Evolutionary conservation across 2,113 vertebrate genomes (phyloP).

Genomic region (Mus pahari): DNA sequence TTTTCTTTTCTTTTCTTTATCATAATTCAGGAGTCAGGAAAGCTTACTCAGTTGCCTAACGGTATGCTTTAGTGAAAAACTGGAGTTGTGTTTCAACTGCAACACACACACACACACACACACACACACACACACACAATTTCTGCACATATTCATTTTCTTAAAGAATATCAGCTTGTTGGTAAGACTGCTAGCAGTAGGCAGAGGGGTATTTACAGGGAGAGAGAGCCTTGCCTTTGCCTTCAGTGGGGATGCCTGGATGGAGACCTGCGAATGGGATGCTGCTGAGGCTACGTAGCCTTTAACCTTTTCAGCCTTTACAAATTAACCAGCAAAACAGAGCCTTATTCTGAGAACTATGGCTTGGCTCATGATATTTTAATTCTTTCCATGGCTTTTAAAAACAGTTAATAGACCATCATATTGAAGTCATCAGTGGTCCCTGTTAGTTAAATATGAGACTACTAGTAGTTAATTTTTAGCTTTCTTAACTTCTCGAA

Average conservation of each 20-base stretch:
- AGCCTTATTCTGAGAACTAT: neutral
- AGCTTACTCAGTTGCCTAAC: slow-evolving; percentile 23
- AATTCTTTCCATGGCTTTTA: neutral
- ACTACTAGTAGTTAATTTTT: neutral
- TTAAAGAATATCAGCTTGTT: neutral
- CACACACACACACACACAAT: neutral
- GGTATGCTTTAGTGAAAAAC: neutral
- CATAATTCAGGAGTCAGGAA: neutral
- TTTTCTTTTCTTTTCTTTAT: slow-evolving; percentile 50
- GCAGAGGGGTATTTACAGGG: neutral
- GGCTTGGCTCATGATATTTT: slow-evolving; percentile 28
- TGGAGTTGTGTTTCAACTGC: neutral
- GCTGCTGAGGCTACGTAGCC: neutral
- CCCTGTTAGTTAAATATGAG: slow-evolving; percentile 33
- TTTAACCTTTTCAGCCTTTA: neutral
- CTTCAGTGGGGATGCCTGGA: neutral
- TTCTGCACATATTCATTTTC: slow-evolving; percentile 35
- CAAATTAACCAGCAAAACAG: slow-evolving; percentile 6
- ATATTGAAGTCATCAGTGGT: slow-evolving; percentile 10
- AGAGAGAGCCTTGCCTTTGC: neutral
- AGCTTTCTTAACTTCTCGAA: slow-evolving; percentile 23
- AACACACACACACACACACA: neutral
- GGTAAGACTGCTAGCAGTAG: neutral
- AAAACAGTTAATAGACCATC: neutral
- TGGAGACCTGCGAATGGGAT: neutral